phyloP scores from a whole-genome alignment of 2,797 vertebrate species.

The Crax fasciolata region DNA sequence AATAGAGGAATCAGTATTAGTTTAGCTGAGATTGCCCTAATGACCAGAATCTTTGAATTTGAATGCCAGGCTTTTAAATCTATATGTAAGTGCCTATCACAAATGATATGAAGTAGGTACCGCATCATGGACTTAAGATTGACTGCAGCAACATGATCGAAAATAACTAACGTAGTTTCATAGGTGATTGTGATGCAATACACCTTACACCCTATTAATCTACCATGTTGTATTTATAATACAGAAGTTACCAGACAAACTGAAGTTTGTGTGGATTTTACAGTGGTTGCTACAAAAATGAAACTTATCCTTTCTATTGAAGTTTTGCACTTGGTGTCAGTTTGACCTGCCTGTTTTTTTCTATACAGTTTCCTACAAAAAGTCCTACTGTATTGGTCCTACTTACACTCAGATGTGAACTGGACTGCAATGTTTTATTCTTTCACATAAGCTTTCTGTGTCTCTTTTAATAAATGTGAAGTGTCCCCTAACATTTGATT shows the following conservation, averaged over 20 bases:
- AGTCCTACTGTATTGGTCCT: not conserved
- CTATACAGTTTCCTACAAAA: slow-evolving; percentile 61
- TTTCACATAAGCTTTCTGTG: slow-evolving; percentile 68
- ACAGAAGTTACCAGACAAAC: slow-evolving; percentile 73
- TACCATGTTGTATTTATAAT: slow-evolving; percentile 13
- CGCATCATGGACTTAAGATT: not conserved
- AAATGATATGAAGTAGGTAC: not conserved
- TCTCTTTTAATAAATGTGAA: slow-evolving; percentile 31
- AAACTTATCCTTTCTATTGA: slow-evolving; percentile 71
- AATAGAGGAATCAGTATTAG: not conserved
- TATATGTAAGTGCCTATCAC: not conserved
- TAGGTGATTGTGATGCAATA: slow-evolving; percentile 8
- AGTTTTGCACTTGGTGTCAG: slow-evolving; percentile 87
- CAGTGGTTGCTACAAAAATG: slow-evolving; percentile 75
- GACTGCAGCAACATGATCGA: slow-evolving; percentile 1
- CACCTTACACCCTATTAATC: slow-evolving; percentile 3
- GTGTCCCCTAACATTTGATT: not conserved
- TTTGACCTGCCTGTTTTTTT: slow-evolving; percentile 81
- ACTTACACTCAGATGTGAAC: slow-evolving; percentile 16
- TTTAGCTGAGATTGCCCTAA: slow-evolving; percentile 5
- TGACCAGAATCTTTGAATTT: not conserved
- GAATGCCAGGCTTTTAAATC: slow-evolving; percentile 11
- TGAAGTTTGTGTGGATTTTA: slow-evolving; percentile 74
- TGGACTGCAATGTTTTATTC: slow-evolving; percentile 66
- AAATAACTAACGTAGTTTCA: slow-evolving; percentile 38